Percentiles rank a stretch among this genome's conserved stretches.
These are phyloP conservation scores for Gambelia wislizenii DNA, from an alignment of 2,797 vertebrate species.

Conservation along the genomic window DNA sequence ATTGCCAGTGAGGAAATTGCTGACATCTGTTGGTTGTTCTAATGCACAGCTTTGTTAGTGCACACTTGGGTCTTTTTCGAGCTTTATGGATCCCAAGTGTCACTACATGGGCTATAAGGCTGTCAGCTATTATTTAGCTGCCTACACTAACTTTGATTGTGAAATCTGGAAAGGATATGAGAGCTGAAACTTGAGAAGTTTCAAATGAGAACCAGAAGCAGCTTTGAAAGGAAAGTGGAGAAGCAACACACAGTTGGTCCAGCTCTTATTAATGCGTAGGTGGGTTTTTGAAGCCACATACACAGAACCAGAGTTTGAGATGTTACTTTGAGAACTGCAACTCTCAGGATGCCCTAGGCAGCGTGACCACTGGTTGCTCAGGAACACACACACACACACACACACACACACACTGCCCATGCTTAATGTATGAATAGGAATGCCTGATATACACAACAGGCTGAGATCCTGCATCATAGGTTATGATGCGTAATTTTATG, in stretches of 20 bases:
- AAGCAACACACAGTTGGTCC: neutral
- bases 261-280: neutral
- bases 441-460: neutral
- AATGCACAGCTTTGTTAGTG: neutral
- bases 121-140: slow-evolving; percentile 13
- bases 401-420: neutral
- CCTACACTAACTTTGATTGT: neutral
- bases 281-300: neutral
- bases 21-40: neutral
- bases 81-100: neutral
- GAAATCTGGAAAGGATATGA: slow-evolving; percentile 3
- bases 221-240: neutral
- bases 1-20: neutral
- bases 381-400: neutral
- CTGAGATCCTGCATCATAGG: no score
- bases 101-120: neutral
- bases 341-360: no score
- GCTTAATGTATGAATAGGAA: neutral
- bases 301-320: neutral
- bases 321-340: no score
- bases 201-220: slow-evolving; percentile 13
- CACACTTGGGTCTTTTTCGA: neutral
- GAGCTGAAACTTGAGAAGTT: neutral
- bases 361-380: neutral
- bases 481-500: no score